These are phyloP conservation scores for Apodemia zela DNA, from an alignment of 2,888 invertebrate genomes.

Conservation along the genomic window DNA sequence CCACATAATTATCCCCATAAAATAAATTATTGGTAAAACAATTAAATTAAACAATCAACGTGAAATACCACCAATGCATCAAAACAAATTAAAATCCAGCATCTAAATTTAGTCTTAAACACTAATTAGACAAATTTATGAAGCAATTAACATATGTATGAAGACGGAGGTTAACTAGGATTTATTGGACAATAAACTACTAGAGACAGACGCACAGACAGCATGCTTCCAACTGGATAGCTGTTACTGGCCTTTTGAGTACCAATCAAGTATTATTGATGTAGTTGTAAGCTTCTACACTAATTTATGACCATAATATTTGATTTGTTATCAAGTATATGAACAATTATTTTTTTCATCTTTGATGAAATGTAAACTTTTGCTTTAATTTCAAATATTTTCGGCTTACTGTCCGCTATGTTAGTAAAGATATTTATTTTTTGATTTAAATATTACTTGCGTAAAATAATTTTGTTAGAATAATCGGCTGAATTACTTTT, in stretches of 20 bases:
- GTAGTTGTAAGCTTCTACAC: not conserved
- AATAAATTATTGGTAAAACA: not conserved
- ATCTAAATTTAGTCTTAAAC: slow-evolving; percentile 11
- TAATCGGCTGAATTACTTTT: no score
- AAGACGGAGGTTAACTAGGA: slow-evolving; percentile 44
- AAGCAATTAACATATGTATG: slow-evolving; percentile 40
- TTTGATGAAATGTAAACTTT: no score
- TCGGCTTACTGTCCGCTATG: no score
- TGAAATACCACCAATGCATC: not conserved
- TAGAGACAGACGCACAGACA: slow-evolving; percentile 45
- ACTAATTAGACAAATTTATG: slow-evolving; percentile 37
- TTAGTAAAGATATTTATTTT: no score
- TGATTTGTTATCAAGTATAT: not conserved
- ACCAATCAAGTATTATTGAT: slow-evolving; percentile 12
- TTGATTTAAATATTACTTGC: no score
- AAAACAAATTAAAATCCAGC: slow-evolving; percentile 6
- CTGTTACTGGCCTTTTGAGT: slow-evolving; percentile 13
- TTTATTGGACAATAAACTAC: slow-evolving; percentile 63
- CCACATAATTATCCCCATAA: not conserved
- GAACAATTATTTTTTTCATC: no score
- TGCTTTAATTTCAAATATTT: no score
- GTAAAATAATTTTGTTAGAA: no score
- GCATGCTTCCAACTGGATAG: slow-evolving; percentile 20
- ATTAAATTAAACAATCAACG: not conserved
- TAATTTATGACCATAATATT: not conserved